Evolutionary conservation across 2,797 vertebrate genomes (phyloP), one percentile per base, ranked within the genome.

Genomic region (Calcarius lapponicus): DNA sequence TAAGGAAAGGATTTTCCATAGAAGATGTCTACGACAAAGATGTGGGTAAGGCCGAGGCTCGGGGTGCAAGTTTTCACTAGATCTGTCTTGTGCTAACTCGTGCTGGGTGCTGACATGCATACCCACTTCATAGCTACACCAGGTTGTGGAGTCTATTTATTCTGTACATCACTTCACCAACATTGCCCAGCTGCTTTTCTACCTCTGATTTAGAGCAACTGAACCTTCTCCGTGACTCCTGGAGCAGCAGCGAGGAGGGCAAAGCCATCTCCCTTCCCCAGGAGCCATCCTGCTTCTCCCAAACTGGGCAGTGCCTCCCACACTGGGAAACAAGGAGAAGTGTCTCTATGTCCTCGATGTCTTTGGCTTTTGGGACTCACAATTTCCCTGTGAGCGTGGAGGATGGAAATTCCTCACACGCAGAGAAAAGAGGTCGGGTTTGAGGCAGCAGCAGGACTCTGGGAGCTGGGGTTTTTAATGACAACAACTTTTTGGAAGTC

Each of bases 351-450:
- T 56, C 67, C 17, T 12, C 64, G 84, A 88, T 90, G 84, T 61
- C 91, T 61, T 92, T 82, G 95, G 86, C 95, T 75, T 90, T 86
- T 34, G 61, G 88, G 92, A 76, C 64, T 80, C 74, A 4, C 51
- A 15, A 76, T 82, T 95, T 74, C 71, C 90, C 75, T 85, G 22
- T 34, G 19, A 85, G 90, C 5, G 0, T 25, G 50, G 76, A 73
- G 84, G 80, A 92, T 53, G 86, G 93, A 82, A 95, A 95, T 82
- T 92, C 86, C 86, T 94, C 80, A 17, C 62, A 75, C 2, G 5
- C 73, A 51, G 80, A 79, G 88, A 51, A 62, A 40, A 38, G 60
- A 73, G 75, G 56, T 90, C 72, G 25, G 66, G 20, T 40, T 56
- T 81, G 56, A 64, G 58, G 90, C 72, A 75, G 54, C 1, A 36